A percentile compares a stretch with the other conserved stretches of the same genome.
phyloP scores from a whole-genome alignment of 2,113 vertebrate genomes.

The Gymnobelideus leadbeateri region DNA sequence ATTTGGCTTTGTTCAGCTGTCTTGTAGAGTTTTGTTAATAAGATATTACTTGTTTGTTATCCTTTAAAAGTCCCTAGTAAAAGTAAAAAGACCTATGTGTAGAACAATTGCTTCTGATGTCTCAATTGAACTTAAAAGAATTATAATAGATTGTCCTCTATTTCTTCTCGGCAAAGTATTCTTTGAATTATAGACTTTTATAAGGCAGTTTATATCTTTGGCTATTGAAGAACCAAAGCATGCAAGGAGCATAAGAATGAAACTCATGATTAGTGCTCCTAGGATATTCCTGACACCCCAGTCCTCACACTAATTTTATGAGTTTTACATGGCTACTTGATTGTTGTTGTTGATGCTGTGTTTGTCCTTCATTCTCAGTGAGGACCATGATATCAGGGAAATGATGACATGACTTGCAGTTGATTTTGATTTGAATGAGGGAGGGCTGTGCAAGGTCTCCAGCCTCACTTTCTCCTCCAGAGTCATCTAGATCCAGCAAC shows the following conservation, averaged over 20 bases:
- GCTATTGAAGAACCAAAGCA: neutral
- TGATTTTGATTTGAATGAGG: too few relatives aligned
- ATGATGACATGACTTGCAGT: too few relatives aligned
- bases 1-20: slow-evolving; percentile 8
- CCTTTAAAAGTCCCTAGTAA: neutral
- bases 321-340: neutral
- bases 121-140: neutral
- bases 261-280: neutral
- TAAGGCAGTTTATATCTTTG: neutral
- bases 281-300: neutral
- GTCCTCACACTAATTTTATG: neutral
- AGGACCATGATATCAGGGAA: too few relatives aligned
- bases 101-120: neutral
- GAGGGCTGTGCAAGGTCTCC: too few relatives aligned
- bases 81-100: neutral
- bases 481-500: too few relatives aligned
- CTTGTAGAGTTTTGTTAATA: neutral
- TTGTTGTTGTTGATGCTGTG: too few relatives aligned
- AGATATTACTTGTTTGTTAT: neutral
- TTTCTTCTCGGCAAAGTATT: neutral
- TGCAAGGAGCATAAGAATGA: neutral
- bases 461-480: too few relatives aligned
- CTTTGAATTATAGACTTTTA: neutral
- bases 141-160: neutral
- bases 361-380: too few relatives aligned